Conservation (phyloP, 1,140 invertebrate genomes). For the Drosophila navojoa region DNA sequence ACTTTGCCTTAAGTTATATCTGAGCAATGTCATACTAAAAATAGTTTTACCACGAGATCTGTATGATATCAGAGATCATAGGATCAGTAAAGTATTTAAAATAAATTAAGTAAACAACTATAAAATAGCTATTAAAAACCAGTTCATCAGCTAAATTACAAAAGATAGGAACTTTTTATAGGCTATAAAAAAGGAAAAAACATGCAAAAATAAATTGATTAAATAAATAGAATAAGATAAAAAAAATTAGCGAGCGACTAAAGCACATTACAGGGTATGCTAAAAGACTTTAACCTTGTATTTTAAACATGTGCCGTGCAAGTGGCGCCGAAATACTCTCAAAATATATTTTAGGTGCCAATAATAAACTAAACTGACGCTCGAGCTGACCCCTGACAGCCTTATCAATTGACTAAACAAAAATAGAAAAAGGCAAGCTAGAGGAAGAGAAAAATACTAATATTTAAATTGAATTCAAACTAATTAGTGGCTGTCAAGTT, state of each 20-base stretch:
- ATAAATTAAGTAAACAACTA: too few species aligned
- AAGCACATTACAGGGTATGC: background rate
- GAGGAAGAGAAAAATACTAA: background rate
- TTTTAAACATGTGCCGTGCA: conserved; percentile 3
- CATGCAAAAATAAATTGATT: too few species aligned
- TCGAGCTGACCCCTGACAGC: background rate
- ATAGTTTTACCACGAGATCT: too few species aligned
- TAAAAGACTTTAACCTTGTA: background rate
- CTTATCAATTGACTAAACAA: conserved; percentile 46
- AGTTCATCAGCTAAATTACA: too few species aligned
- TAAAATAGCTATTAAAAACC: too few species aligned
- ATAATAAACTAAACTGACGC: conserved; percentile 27
- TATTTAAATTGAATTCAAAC: conserved; percentile 61
- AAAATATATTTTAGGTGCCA: conserved; percentile 10
- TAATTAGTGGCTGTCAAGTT: conserved; percentile 47
- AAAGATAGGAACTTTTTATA: too few species aligned
- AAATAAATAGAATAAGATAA: too few species aligned
- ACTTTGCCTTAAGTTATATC: too few species aligned
- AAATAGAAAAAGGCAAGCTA: background rate
- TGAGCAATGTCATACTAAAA: too few species aligned
- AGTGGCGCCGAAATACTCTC: conserved; percentile 20
- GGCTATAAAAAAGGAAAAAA: too few species aligned
- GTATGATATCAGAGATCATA: too few species aligned
- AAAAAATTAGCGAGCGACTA: background rate
- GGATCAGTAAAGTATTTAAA: too few species aligned